Base-by-base conservation (phyloP, 2,797 vertebrate species). In the Muraenolepis orangiensis region DNA sequence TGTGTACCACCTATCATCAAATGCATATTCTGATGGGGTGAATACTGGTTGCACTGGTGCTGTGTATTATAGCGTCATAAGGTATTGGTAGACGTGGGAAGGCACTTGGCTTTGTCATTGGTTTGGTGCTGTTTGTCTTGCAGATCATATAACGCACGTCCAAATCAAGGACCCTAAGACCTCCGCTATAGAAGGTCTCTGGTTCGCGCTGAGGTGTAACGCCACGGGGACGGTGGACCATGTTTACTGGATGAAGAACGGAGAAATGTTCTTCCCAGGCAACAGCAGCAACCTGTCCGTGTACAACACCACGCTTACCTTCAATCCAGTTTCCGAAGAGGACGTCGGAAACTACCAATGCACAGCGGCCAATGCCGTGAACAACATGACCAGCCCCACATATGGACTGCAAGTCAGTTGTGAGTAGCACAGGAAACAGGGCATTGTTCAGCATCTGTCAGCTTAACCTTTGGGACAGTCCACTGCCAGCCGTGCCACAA, bases 241-340 rank as follows among this genome's bases (percentile, higher is more conserved):
- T n/a, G 34, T 91, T 70, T 69, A 80, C 69, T 93, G 92, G 92
- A 76, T 79, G 80, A 91, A 85, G 81, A 51, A 90, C 28, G 70
- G 12, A 2, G 0, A 66, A 7, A 28, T 0, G 0, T 18, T 92
- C 31, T 0, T 73, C 18, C 29, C 26, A 26, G 68, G 81, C 75
- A 73, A 72, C 72, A 77, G 3, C 23, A 82, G 6, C 4, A 4
- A 2, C 74, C 36, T 88, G 28, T 5, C 6, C 14, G 36, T 46
- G 72, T 5, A 75, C 66, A 89, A 91, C 64, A 76, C 31, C 40
- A 88, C 72, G 0, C 11, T 92, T 76, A 76, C n/a, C 7, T 86
- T 93, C 69, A 34, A 46, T 23, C 64, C 79, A 16, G 11, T 91
- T 0, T 5, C 10, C 0, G 23, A 1, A 0, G 40, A 66, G 34